Percentiles rank a stretch among this genome's conserved stretches.
Conservation (phyloP, 2,797 vertebrate species). For the Aulostomus chinensis region DNA sequence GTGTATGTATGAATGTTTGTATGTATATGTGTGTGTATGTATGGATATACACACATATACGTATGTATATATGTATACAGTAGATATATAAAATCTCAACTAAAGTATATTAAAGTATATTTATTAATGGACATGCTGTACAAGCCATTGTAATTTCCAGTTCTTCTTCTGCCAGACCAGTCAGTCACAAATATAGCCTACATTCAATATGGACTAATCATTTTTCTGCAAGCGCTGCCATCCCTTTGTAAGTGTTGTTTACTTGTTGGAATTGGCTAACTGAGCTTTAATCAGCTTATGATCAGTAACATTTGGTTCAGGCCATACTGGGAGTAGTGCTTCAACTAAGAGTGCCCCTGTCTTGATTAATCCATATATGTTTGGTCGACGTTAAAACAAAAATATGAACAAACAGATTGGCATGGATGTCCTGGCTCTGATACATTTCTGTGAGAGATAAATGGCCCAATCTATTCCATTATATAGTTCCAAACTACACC, state of each 20-base stretch:
- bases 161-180: conserved; percentile 23
- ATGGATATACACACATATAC: no score
- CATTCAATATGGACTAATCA: conserved; percentile 24
- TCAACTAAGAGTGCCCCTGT: no score
- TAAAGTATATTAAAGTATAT: no score
- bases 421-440: conserved; percentile 5
- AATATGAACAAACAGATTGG: conserved; percentile 1
- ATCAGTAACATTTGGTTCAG: conserved; percentile 55
- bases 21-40: no score
- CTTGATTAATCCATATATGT: no score
- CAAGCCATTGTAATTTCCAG: conserved; percentile 5
- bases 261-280: conserved; percentile 56
- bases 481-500: conserved; percentile 68
- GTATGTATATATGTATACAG: no score
- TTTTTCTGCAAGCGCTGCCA: conserved; percentile 19
- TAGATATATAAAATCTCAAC: no score
- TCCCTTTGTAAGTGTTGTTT: conserved; percentile 40
- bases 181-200: conserved; percentile 2
- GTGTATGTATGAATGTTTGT: no score
- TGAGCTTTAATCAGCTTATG: conserved; percentile 61
- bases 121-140: conserved; percentile 9
- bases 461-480: conserved; percentile 67
- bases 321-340: conserved; percentile 23
- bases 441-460: conserved; percentile 52
- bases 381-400: conserved; percentile 8